Conservation (phyloP, 2,888 invertebrate genomes). For the Beris morrisii region DNA sequence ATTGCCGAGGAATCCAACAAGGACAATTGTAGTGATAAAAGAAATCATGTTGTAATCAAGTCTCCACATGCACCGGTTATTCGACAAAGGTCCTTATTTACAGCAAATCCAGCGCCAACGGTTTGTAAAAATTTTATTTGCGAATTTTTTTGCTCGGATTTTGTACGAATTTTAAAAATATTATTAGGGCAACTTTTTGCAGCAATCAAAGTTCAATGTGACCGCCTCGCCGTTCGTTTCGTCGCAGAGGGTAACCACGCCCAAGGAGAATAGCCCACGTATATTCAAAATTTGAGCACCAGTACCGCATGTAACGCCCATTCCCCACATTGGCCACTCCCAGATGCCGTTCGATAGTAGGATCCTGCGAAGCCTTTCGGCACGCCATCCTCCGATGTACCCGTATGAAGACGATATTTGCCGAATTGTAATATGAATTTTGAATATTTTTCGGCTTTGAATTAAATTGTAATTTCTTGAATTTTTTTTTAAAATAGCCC, state of each 20-base stretch:
- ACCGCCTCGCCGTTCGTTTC: slow-evolving; percentile 47
- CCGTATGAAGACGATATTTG: slow-evolving; percentile 50
- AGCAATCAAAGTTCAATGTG: slow-evolving; percentile 46
- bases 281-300: slow-evolving; percentile 35
- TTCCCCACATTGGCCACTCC: slow-evolving; percentile 33
- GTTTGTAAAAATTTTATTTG: slow-evolving; percentile 43
- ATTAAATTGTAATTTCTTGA: too few relatives aligned
- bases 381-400: slow-evolving; percentile 47
- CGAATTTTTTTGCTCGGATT: too few relatives aligned
- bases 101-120: slow-evolving; percentile 51
- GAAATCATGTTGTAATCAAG: slow-evolving; percentile 17
- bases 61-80: slow-evolving; percentile 47
- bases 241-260: slow-evolving; percentile 18
- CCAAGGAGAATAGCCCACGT: slow-evolving; percentile 28
- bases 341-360: slow-evolving; percentile 40
- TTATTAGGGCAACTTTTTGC: not conserved
- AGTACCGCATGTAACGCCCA: slow-evolving; percentile 35
- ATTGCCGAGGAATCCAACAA: slow-evolving; percentile 16
- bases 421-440: slow-evolving; percentile 43
- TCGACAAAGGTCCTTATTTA: slow-evolving; percentile 53
- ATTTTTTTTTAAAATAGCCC: slow-evolving; percentile 16
- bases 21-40: slow-evolving; percentile 14
- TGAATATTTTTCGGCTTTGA: not conserved
- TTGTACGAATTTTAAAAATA: not conserved
- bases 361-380: slow-evolving; percentile 45